Base-by-base conservation (phyloP, 2,888 invertebrate genomes). In the Dioctria rufipes region DNA sequence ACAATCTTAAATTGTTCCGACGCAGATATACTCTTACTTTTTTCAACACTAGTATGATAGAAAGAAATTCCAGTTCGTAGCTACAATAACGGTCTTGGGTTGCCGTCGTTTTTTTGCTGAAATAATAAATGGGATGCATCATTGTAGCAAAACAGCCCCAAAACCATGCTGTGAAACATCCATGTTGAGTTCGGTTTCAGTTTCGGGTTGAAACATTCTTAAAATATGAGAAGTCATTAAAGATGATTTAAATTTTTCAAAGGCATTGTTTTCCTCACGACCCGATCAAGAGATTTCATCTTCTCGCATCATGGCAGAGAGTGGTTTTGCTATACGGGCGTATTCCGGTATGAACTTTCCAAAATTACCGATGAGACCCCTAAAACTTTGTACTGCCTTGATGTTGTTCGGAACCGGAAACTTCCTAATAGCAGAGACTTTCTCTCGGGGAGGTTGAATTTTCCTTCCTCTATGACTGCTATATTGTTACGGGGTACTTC, bases 291-390 rank as follows among this genome's bases (percentile, higher is more conserved):
- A 49, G 5, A 1, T 5, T 46, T 5, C 2, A 46, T 46, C 46
- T 46, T 46, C 8, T 2, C 46, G 46, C 8, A 40, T n/a, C 9
- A 71, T 3, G 11, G 3, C 8, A 71, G 40, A 54, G 4, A 71
- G n/a, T n/a, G 71, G 71, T 37, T 43, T n/a, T 25, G 37, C 71
- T 11, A 37, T 71, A n/a, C 11, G 3, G 3, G 66, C 5, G 0
- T 46, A 46, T 5, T 46, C 5, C 46, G 8, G 8, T 37, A 71
- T 9, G 11, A 71, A 54, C 37, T 54, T 25, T 5, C 71, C 25
- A 43, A 71, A 71, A 54, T 71, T 54, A 4, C 71, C 51, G 4
- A 37, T 43, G 5, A 78, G 46, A 4, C 66, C 66, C 8, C 54
- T 25, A 25, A 66, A 66, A 5, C 4, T 4, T 13, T 43, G 46